These are phyloP conservation scores for Drosophila insularis DNA, from an alignment of 1,140 invertebrate genomes.

Conservation along the genomic window DNA sequence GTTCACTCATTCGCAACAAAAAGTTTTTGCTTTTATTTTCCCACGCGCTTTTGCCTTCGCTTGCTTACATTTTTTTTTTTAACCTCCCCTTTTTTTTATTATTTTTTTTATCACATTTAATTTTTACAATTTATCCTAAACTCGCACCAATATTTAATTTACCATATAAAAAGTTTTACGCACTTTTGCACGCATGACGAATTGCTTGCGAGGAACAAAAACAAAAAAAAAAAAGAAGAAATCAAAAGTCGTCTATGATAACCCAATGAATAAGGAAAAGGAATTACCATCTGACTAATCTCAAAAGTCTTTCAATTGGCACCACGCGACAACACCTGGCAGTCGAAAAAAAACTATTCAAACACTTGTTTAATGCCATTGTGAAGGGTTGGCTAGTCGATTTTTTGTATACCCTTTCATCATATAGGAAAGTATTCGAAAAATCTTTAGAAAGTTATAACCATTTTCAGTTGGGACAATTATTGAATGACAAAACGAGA, in stretches of 20 bases:
- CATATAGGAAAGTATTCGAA: background rate
- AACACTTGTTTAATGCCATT: slow-evolving; percentile 46
- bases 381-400: too few species aligned
- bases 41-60: slow-evolving; percentile 47
- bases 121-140: slow-evolving; percentile 49
- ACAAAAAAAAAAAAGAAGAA: background rate
- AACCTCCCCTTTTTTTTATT: background rate
- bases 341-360: slow-evolving; percentile 28
- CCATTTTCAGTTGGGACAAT: too few species aligned
- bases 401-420: background rate
- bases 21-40: slow-evolving; percentile 57
- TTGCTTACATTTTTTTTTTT: background rate
- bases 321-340: slow-evolving; percentile 1
- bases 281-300: background rate
- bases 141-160: slow-evolving; percentile 43
- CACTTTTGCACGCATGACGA: slow-evolving; percentile 50
- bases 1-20: slow-evolving; percentile 39
- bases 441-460: background rate
- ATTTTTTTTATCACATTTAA: slow-evolving; percentile 68
- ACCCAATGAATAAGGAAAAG: background rate
- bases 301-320: background rate
- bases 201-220: slow-evolving; percentile 14
- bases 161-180: slow-evolving; percentile 51
- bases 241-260: background rate
- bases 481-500: too few species aligned